Base-by-base conservation (phyloP, 2,113 vertebrate genomes). In the Coryphaenoides rupestris region DNA sequence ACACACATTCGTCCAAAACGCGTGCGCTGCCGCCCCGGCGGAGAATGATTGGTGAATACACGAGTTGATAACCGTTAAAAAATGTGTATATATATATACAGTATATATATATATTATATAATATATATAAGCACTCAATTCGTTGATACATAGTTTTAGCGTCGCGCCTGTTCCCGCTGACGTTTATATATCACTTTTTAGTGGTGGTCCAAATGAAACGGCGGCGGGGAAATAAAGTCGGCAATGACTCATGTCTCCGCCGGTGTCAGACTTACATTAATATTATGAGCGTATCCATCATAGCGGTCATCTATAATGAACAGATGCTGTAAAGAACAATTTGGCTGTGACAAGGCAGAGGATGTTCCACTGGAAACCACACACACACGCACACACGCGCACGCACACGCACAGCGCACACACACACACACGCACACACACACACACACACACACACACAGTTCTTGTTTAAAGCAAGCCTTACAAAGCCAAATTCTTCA, bases 211-310 rank as follows among this genome's bases (percentile, higher is more conserved):
- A 89, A 40, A 90, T 90, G 87, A 89, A 90, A 90, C 67, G 73
- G 69, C 60, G 61, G 81, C 83, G 87, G 86, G 82, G 85, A 90
- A 90, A 89, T 89, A 91, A 92, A 90, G 87, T 87, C 81, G 73
- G 79, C 81, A 75, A 84, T 92, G 88, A 92, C 89, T 91, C 88
- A 91, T 88, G 86, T 86, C 84, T 85, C 87, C 74, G 72, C 87
- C 65, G 33, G 76, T 87, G 87, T 91, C 90, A 90, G 85, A 87
- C 86, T 89, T 90, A 85, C 86, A 90, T 91, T 92, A 91, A 92
- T 91, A 89, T 91, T 90, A 92, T 89, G 90, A 89, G 88, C 89
- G 73, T 85, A 91, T 92, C 90, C 86, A 88, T 92, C 87, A 91
- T 86, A 84, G 81, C 70, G 79, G 77, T 85, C 88, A 86, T 88